Percentiles rank a stretch among this genome's conserved stretches.
phyloP scores from a whole-genome alignment of 2,888 invertebrate genomes.

The Heteromurus nitidus region DNA sequence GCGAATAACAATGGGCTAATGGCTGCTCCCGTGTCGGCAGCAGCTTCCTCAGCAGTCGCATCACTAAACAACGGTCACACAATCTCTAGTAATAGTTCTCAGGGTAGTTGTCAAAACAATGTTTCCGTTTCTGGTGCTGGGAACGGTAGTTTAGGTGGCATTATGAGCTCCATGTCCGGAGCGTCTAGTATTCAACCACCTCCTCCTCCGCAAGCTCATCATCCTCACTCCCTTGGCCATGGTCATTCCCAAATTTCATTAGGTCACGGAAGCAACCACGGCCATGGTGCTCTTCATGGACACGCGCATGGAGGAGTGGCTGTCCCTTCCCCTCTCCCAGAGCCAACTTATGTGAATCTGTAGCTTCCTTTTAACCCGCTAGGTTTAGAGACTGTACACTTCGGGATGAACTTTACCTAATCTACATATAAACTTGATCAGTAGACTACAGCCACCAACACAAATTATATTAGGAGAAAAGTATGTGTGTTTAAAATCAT shows the following conservation, averaged over 20 bases:
- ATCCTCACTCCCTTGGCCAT: slow-evolving; percentile 75
- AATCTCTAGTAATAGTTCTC: slow-evolving; percentile 47
- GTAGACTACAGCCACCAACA: too few species aligned
- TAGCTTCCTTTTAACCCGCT: slow-evolving; percentile 77
- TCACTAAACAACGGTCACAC: slow-evolving; percentile 64
- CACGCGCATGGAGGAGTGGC: slow-evolving; percentile 67
- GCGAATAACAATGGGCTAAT: slow-evolving; percentile 65
- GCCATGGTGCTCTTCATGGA: slow-evolving; percentile 78
- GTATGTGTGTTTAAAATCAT: background rate
- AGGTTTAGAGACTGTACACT: too few species aligned
- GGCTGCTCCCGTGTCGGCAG: slow-evolving; percentile 54
- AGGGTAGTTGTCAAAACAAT: slow-evolving; percentile 54
- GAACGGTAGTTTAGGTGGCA: slow-evolving; percentile 48
- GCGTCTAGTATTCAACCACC: slow-evolving; percentile 39
- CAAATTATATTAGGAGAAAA: background rate
- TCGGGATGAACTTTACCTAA: too few species aligned
- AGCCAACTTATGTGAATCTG: slow-evolving; percentile 96
- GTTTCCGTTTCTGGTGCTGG: slow-evolving; percentile 36
- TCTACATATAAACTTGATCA: too few species aligned
- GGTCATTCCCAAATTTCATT: slow-evolving; percentile 75
- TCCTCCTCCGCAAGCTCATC: slow-evolving; percentile 66
- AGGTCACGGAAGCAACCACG: slow-evolving; percentile 76
- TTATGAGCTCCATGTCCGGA: slow-evolving; percentile 56
- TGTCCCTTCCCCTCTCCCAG: slow-evolving; percentile 80
- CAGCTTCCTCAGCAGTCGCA: slow-evolving; percentile 53